Evolutionary conservation across 2,113 vertebrate species (phyloP), one percentile per base, ranked within the genome.

Genomic region (Emydura subglobosa): DNA sequence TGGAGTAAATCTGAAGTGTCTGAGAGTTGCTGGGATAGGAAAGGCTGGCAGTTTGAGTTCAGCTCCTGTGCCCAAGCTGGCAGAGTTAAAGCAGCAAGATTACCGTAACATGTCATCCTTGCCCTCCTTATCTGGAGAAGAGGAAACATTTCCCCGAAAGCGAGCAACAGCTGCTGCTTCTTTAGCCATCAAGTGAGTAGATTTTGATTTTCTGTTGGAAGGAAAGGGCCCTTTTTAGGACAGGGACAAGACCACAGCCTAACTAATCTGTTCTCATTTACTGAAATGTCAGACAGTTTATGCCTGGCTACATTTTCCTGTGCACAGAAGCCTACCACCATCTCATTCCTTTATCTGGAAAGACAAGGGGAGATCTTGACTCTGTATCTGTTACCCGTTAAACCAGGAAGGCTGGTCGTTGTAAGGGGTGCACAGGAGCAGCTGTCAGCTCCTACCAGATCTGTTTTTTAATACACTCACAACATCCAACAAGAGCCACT

Each of bases 151-250:
- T 9, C 97, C 98, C 95, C 97, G 57, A 6, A 51, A 85, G 76
- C 98, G 98, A 94, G 97, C 98, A 19, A 98, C 51, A 51, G 97
- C 96, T 65, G 97, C 97, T 87, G 96, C 96, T 91, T 98, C 97
- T 90, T 88, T 97, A 86, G 97, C 97, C 93, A 98, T 74, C 91
- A 97, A 59, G 55, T 97, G 95, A 90, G 97, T 85, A 44, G 95
- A 49, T 85, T 96, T 97, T 11, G 95, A 78, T 81, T 88, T 97
- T 93, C 97, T 98, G 95, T 54, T 79, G 54, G 84, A 91, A 83
- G 91, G 8, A 74, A 82, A 61, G 14, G 27, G 5, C 21, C 44
- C 81, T 89, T 80, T 76, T 29, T 57, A 83, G 50, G 10, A 39
- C 8, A 25, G 4, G 53, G 47, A 14, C n/a, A 44, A 50, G 5